A percentile compares a stretch with the other conserved stretches of the same genome.
phyloP scores from a whole-genome alignment of 64 coral and sea anemone species.

The Porites lutea region DNA sequence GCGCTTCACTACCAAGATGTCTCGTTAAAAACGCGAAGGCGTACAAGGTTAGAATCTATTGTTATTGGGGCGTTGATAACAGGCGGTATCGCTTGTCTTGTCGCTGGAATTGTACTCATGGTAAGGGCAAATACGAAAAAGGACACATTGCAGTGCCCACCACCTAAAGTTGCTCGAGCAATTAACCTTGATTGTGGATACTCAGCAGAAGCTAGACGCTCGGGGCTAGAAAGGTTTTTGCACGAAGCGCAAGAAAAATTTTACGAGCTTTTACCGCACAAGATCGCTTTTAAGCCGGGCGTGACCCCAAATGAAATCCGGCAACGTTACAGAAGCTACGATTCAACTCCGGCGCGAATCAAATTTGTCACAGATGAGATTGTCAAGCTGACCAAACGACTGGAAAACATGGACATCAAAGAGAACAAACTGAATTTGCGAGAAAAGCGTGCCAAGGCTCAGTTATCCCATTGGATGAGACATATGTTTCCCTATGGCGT shows the following conservation, averaged over 20 bases:
- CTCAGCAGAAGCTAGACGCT: constrained; percentile 28
- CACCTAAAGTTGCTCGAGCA: not conserved
- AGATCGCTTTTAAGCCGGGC: constrained; percentile 38
- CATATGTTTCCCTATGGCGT: constrained; percentile 59
- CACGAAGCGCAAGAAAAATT: constrained; percentile 47
- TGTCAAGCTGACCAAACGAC: constrained; percentile 10
- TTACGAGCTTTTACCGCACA: constrained; percentile 45
- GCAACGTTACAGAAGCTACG: constrained; percentile 33
- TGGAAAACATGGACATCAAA: constrained; percentile 16
- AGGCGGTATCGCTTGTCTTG: constrained; percentile 52
- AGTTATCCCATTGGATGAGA: constrained; percentile 37
- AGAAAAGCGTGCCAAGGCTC: constrained; percentile 49
- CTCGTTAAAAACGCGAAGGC: not conserved
- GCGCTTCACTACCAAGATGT: constrained; percentile 22
- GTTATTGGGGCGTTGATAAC: constrained; percentile 26
- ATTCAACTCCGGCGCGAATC: constrained; percentile 29
- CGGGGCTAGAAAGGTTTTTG: constrained; percentile 35
- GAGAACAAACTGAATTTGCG: constrained; percentile 43
- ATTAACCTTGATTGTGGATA: not conserved
- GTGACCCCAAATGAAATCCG: constrained; percentile 48
- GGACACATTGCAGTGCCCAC: not conserved
- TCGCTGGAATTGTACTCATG: constrained; percentile 52
- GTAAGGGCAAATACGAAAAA: constrained; percentile 31
- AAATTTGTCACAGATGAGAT: constrained; percentile 53
- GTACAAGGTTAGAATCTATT: constrained; percentile 18